Evolutionary conservation across 2,888 invertebrate genomes (phyloP).

Genomic region (Idaea biselata): DNA sequence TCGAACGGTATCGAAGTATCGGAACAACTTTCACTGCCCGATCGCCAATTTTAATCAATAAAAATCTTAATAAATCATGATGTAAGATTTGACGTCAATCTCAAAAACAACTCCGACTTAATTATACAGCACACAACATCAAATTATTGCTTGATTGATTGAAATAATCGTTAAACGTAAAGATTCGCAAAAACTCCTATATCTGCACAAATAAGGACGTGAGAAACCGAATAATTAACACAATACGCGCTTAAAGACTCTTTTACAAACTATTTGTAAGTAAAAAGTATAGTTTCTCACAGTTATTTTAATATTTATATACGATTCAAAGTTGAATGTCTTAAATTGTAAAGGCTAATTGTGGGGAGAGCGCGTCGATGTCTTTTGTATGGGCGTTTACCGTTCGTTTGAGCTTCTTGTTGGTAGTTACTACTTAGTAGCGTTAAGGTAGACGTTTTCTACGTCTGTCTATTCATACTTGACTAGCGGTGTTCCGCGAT

Average conservation of each 20-base stretch:
- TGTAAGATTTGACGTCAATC: neutral
- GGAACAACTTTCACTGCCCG: neutral
- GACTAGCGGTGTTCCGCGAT: too few relatives aligned
- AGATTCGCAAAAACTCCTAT: neutral
- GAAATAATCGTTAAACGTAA: neutral
- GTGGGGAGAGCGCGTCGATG: slow-evolving; percentile 19
- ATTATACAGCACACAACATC: neutral
- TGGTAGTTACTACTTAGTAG: too few relatives aligned
- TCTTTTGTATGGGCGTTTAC: slow-evolving; percentile 16
- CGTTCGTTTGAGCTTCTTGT: too few relatives aligned
- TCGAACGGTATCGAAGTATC: neutral
- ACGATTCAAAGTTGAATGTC: neutral
- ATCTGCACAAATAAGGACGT: neutral
- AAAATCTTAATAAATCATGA: neutral
- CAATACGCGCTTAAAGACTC: neutral
- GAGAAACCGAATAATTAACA: neutral
- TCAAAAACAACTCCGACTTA: neutral
- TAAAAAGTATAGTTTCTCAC: neutral
- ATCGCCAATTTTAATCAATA: neutral
- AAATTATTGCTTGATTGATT: neutral
- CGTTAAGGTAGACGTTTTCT: too few relatives aligned
- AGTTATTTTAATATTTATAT: neutral
- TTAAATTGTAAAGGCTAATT: neutral
- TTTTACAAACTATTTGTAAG: neutral
- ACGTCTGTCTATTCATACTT: too few relatives aligned